Percentiles rank a stretch among this genome's conserved stretches.
Evolutionary conservation across 2,888 invertebrate species (phyloP).

Genomic region (Urechis unicinctus): DNA sequence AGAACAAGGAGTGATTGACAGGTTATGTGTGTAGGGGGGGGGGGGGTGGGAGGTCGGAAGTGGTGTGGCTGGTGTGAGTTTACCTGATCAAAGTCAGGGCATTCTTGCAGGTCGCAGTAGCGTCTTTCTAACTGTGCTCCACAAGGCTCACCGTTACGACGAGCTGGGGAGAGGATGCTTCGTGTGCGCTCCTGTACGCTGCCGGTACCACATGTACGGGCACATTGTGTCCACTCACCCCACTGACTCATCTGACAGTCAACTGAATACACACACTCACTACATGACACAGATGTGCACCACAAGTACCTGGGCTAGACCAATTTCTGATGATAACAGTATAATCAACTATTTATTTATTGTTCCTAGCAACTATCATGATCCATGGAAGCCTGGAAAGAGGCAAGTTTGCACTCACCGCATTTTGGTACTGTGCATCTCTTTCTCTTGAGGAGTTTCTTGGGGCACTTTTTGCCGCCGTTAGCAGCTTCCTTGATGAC

Average conservation of each 20-base stretch:
- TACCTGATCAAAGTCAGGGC: neutral
- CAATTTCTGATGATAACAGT: slow-evolving; percentile 52
- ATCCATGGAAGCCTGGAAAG: too few relatives aligned
- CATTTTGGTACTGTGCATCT: slow-evolving; percentile 16
- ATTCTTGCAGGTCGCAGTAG: neutral
- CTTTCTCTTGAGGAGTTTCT: slow-evolving; percentile 25
- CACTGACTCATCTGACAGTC: slow-evolving; percentile 57
- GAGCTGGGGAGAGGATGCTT: slow-evolving; percentile 3
- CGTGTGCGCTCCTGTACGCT: slow-evolving; percentile 36
- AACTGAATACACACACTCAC: slow-evolving; percentile 18
- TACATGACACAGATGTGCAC: slow-evolving; percentile 21
- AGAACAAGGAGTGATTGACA: too few relatives aligned
- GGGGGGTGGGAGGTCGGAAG: too few relatives aligned
- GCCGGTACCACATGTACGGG: slow-evolving; percentile 65
- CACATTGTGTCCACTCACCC: slow-evolving; percentile 79
- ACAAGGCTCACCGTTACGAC: neutral
- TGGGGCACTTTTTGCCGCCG: slow-evolving; percentile 41
- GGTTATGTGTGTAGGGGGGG: too few relatives aligned
- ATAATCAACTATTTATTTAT: too few relatives aligned
- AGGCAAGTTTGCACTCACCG: slow-evolving; percentile 10
- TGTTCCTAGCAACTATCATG: too few relatives aligned
- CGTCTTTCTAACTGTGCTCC: neutral
- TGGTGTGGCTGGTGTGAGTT: neutral
- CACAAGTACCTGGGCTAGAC: slow-evolving; percentile 53
- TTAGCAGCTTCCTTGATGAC: slow-evolving; percentile 33